Base-by-base conservation (phyloP, 2,797 vertebrate genomes). In the Trachops cirrhosus region DNA sequence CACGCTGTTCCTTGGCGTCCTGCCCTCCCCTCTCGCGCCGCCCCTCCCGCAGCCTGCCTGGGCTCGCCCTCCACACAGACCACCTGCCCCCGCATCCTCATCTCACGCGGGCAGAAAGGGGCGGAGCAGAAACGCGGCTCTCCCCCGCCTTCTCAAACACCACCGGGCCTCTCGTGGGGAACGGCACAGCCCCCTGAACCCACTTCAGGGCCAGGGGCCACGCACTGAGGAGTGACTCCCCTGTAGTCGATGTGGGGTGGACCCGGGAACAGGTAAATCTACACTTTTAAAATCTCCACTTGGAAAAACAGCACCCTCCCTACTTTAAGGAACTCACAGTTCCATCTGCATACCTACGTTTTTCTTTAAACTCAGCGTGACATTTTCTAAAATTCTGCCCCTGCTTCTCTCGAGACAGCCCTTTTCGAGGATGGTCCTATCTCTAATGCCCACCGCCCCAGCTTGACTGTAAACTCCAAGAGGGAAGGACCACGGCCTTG, bases 311-410 rank as follows among this genome's bases (percentile, higher is more conserved):
- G 2, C 4, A 6, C 32, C 37, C 74, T 71, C 9, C 29, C n/a
- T 50, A 57, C 75, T 26, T 14, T 7, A 9, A 32, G 34, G 57
- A 77, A 88, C 34, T 15, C 67, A 37, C 22, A 32, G 54, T 52
- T 41, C 46, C 64, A 34, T 0, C 46, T 16, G 54, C 5, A 29
- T 14, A 11, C 5, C 21, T 1, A 19, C 48, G 8, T 15, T 64
- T 88, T 54, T 79, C 77, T 90, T 85, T 54, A 39, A 75, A 39
- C n/a, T 37, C 46, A 26, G 5, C 41, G 50, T 46, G 4, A 9
- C 29, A 3, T n/a, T 83, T 82, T 50, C 93, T 93, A 50, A 80
- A 80, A 44, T 48, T n/a, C 91, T 74, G 52, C 4, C 41, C 71
- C 52, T 46, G 44, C 48, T n/a, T 44, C 77, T 87, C 83, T 34